These are phyloP conservation scores for Stylophora pistillata DNA, from an alignment of 64 coral and sea anemone species.

Conservation along the genomic window DNA sequence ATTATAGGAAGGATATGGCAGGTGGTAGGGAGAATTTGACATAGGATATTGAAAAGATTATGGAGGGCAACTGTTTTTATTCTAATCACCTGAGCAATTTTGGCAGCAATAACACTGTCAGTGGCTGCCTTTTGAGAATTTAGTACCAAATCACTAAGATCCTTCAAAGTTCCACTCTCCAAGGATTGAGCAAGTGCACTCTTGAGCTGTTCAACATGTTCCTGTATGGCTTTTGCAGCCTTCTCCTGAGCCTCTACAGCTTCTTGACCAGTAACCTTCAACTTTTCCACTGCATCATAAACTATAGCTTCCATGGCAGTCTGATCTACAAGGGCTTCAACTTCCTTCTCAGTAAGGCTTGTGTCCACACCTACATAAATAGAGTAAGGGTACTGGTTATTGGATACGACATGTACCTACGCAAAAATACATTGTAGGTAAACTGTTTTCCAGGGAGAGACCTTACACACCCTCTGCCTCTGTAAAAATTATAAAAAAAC, in stretches of 20 bases:
- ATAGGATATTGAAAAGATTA: neutral
- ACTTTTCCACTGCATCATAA: constrained; percentile 50
- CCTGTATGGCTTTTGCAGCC: constrained; percentile 59
- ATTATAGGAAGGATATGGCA: no score
- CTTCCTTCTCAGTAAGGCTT: constrained; percentile 67
- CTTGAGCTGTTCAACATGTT: constrained; percentile 65
- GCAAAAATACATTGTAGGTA: neutral
- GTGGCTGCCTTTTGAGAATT: constrained; percentile 63
- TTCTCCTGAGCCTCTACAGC: constrained; percentile 71
- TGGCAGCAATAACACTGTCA: constrained; percentile 47
- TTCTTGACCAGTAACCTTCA: constrained; percentile 62
- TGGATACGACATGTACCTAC: neutral
- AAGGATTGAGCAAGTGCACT: constrained; percentile 64
- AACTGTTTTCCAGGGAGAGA: neutral
- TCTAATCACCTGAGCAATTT: constrained; percentile 37
- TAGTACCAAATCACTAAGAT: constrained; percentile 60
- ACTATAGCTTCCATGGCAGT: constrained; percentile 80
- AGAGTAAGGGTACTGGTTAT: neutral
- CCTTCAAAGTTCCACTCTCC: constrained; percentile 36
- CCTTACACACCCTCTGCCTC: no score
- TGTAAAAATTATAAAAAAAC: no score
- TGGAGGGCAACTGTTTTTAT: neutral
- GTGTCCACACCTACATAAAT: constrained; percentile 50
- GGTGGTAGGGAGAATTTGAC: no score
- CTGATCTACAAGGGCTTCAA: constrained; percentile 66